These are phyloP conservation scores for Diplogasteroides magnus DNA, from an alignment of 1,140 invertebrate genomes.

Conservation along the genomic window DNA sequence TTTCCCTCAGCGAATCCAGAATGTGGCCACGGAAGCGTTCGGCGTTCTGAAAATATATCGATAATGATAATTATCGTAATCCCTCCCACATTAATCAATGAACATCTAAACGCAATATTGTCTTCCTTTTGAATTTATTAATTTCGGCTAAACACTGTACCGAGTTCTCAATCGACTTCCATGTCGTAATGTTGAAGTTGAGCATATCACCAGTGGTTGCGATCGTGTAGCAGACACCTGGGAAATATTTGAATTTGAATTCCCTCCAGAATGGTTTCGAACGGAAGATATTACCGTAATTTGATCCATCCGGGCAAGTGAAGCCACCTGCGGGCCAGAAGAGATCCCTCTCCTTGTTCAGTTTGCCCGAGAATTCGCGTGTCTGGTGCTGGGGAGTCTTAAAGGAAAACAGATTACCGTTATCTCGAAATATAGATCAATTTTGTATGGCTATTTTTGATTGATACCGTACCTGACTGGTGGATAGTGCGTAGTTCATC, in stretches of 20 bases:
- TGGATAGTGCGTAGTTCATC: slow-evolving; percentile 34
- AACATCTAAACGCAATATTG: background rate
- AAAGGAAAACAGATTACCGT: slow-evolving; percentile 8
- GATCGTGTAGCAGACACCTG: slow-evolving; percentile 38
- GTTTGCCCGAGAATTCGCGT: slow-evolving; percentile 22
- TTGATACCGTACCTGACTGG: slow-evolving; percentile 22
- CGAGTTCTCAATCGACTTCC: slow-evolving; percentile 33
- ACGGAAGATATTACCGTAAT: slow-evolving; percentile 19
- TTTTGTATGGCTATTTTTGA: background rate
- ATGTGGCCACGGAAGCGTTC: slow-evolving; percentile 26
- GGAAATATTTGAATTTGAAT: background rate
- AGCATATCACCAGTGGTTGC: slow-evolving; percentile 35
- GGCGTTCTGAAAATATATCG: slow-evolving; percentile 23
- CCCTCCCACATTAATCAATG: background rate
- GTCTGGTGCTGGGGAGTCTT: slow-evolving; percentile 41
- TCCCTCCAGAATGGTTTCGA: background rate
- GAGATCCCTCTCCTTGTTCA: slow-evolving; percentile 34
- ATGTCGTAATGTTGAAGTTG: slow-evolving; percentile 37
- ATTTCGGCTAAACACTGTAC: slow-evolving; percentile 2
- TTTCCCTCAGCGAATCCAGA: slow-evolving; percentile 27
- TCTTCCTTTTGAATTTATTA: background rate
- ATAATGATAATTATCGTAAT: background rate
- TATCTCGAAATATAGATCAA: too few species aligned
- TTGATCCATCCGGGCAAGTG: slow-evolving; percentile 37
- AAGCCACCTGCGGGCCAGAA: slow-evolving; percentile 43